Percentiles rank a stretch among this genome's conserved stretches.
Evolutionary conservation across 2,888 invertebrate genomes (phyloP).

Genomic region (Campoplex capitator): DNA sequence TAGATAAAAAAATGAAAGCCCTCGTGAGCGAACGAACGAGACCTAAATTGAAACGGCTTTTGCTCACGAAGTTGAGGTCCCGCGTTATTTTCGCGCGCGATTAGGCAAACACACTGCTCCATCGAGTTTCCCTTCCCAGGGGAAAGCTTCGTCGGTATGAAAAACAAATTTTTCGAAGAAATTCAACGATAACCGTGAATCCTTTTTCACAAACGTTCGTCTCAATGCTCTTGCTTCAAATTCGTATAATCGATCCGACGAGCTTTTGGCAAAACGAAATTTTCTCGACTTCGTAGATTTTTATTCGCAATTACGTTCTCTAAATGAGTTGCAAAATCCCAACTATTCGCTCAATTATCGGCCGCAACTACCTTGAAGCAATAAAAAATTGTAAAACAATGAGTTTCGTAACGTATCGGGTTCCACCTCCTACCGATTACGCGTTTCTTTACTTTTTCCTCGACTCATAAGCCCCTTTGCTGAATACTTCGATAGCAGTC

Average conservation of each 20-base stretch:
- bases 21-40: neutral
- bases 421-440: constrained; percentile 30
- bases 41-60: neutral
- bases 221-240: too few species aligned
- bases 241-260: too few species aligned
- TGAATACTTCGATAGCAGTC: constrained; percentile 22
- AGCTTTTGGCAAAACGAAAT: neutral
- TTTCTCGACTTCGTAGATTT: neutral
- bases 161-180: too few species aligned
- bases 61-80: neutral
- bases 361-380: constrained; percentile 52
- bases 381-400: constrained; percentile 53
- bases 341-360: constrained; percentile 47
- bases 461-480: constrained; percentile 6
- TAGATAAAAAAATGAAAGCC: neutral
- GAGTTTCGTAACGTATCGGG: constrained; percentile 55
- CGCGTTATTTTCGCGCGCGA: too few species aligned
- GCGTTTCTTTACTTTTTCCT: constrained; percentile 40
- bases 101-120: too few species aligned
- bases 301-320: constrained; percentile 6
- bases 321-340: constrained; percentile 31
- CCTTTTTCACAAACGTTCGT: neutral
- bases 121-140: too few species aligned
- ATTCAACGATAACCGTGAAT: neutral
- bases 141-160: too few species aligned